Conservation (phyloP, 2,888 invertebrate genomes). For the Tenthredo livida region DNA sequence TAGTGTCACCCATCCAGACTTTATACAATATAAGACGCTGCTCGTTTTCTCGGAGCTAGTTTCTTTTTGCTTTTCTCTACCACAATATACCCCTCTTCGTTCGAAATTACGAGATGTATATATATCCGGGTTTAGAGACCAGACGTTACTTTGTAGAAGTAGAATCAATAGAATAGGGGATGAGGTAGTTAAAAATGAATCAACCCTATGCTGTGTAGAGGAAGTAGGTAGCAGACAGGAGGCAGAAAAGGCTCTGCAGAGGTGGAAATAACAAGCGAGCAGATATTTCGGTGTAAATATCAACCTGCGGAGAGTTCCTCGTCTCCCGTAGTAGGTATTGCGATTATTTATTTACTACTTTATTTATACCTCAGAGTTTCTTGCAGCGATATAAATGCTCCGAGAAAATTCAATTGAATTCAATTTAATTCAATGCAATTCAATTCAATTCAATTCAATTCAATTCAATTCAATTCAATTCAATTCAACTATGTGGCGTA, state of each 20-base stretch:
- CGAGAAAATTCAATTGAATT: background rate
- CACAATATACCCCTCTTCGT: background rate
- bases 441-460: background rate
- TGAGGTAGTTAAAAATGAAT: conserved; percentile 46
- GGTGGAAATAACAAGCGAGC: conserved; percentile 28
- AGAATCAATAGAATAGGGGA: conserved; percentile 40
- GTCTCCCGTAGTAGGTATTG: background rate
- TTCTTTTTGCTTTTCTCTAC: background rate
- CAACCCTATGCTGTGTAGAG: background rate
- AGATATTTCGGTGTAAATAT: conserved; percentile 21
- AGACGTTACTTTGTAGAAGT: conserved; percentile 16
- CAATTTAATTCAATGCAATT: background rate
- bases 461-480: background rate
- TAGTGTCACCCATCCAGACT: conserved; percentile 19
- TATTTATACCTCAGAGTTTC: background rate
- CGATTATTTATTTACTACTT: conserved; percentile 28
- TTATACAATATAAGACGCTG: background rate
- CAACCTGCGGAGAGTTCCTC: conserved; percentile 6
- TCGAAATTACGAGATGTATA: conserved; percentile 3
- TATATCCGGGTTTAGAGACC: background rate
- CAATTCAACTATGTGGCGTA: background rate
- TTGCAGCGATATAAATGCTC: background rate
- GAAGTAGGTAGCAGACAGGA: background rate
- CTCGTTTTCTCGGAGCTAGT: background rate
- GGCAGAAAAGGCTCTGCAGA: background rate